Conservation (phyloP, 2,797 vertebrate species). For the Xiphorhynchus erythropygius region DNA sequence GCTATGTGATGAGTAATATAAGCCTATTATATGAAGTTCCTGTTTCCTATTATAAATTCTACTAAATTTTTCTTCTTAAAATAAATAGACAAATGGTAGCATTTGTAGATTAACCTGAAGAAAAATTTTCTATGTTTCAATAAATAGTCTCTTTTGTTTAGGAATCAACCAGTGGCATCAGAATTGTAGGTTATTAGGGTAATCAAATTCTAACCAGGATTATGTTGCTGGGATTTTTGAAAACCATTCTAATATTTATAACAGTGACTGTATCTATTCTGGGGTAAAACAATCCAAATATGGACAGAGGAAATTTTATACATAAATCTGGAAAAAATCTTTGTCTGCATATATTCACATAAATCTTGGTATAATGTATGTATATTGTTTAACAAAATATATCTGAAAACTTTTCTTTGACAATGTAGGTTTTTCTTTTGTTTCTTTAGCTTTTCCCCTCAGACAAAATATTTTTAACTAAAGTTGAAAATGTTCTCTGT, state of each 20-base stretch:
- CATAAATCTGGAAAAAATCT: background rate
- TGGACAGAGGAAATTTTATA: background rate
- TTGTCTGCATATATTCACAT: fast-evolving
- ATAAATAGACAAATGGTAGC: background rate
- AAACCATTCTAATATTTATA: background rate
- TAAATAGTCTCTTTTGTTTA: background rate
- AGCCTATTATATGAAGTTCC: background rate
- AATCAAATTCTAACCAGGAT: background rate
- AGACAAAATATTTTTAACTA: background rate
- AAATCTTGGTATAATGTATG: background rate
- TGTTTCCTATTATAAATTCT: background rate
- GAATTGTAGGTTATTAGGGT: background rate
- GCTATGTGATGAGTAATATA: background rate
- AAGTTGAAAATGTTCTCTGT: background rate
- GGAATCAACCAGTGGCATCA: background rate
- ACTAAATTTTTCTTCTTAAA: background rate
- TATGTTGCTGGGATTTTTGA: background rate
- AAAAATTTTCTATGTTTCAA: background rate
- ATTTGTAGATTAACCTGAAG: background rate
- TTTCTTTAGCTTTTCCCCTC: background rate
- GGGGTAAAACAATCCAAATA: background rate
- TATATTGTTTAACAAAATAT: background rate
- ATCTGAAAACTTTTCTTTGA: background rate
- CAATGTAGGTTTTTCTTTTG: background rate
- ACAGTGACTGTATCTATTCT: background rate